A percentile compares a stretch with the other conserved stretches of the same genome.
Conservation (phyloP, 2,888 invertebrate genomes). For the Campoletis raptor region DNA sequence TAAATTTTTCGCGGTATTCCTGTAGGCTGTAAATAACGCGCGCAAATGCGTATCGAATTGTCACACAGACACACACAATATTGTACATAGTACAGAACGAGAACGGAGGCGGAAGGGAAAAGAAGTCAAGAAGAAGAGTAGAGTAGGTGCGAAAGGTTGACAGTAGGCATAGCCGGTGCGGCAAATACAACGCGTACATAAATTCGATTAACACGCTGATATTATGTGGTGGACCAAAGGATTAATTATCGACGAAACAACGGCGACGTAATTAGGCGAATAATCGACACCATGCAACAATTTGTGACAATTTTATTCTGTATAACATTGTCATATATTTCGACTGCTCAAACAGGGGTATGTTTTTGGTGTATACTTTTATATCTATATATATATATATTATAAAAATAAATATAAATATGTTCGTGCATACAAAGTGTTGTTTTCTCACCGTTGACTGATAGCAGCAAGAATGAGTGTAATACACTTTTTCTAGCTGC, state of each 20-base stretch:
- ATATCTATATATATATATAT: not conserved
- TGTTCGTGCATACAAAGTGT: not conserved
- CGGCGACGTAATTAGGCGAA: slow-evolving; percentile 27
- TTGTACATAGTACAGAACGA: not conserved
- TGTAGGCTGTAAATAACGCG: not conserved
- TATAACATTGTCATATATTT: slow-evolving; percentile 7
- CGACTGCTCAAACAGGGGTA: slow-evolving; percentile 30
- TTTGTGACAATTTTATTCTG: slow-evolving; percentile 31
- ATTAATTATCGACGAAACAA: slow-evolving; percentile 2
- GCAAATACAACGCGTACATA: not conserved
- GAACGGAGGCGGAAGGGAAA: not conserved
- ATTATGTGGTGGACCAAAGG: slow-evolving; percentile 30
- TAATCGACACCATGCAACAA: slow-evolving; percentile 25
- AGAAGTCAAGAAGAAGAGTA: not conserved
- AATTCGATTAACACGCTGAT: slow-evolving; percentile 11
- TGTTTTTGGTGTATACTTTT: not conserved
- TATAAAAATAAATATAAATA: not conserved
- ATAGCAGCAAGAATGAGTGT: not conserved
- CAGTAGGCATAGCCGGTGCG: not conserved
- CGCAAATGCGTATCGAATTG: not conserved
- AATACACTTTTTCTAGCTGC: not conserved
- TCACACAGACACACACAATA: no score
- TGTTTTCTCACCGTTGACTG: not conserved
- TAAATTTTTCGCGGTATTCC: not conserved
- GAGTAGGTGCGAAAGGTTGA: not conserved